Evolutionary conservation across 2,797 vertebrate species (phyloP).

Genomic region (Darevskia nairensis): DNA sequence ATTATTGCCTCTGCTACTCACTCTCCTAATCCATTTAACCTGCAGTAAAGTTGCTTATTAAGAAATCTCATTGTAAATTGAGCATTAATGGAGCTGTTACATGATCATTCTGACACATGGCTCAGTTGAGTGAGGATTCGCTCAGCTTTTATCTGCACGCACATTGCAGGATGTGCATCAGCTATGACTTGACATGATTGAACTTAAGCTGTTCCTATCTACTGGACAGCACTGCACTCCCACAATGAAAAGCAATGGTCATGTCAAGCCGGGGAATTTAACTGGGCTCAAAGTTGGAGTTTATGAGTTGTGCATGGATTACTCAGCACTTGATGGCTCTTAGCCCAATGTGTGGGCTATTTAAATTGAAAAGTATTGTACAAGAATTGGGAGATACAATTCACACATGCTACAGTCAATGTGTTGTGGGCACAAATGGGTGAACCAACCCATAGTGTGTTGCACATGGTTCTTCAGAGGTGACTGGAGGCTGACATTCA

Average conservation of each 20-base stretch:
- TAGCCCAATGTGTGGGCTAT: not conserved
- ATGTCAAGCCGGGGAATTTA: not conserved
- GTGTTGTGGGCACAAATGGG: no score
- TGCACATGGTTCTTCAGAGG: not conserved
- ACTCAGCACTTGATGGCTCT: not conserved
- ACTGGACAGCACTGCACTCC: not conserved
- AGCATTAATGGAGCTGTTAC: not conserved
- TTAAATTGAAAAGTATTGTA: not conserved
- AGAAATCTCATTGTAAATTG: not conserved
- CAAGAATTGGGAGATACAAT: not conserved
- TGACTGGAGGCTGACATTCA: not conserved
- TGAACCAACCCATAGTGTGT: not conserved
- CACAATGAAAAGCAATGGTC: not conserved
- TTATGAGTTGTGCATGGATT: not conserved
- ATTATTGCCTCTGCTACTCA: not conserved
- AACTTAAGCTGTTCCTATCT: not conserved
- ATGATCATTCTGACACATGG: not conserved
- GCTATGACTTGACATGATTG: not conserved
- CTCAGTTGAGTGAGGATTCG: not conserved
- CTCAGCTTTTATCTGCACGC: not conserved
- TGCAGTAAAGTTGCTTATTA: not conserved
- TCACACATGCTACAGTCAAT: not conserved
- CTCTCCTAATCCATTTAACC: not conserved
- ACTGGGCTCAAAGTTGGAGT: not conserved
- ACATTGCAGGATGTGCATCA: not conserved